Base-by-base conservation (phyloP, 2,888 invertebrate genomes). In the Mellilla xanthometata region DNA sequence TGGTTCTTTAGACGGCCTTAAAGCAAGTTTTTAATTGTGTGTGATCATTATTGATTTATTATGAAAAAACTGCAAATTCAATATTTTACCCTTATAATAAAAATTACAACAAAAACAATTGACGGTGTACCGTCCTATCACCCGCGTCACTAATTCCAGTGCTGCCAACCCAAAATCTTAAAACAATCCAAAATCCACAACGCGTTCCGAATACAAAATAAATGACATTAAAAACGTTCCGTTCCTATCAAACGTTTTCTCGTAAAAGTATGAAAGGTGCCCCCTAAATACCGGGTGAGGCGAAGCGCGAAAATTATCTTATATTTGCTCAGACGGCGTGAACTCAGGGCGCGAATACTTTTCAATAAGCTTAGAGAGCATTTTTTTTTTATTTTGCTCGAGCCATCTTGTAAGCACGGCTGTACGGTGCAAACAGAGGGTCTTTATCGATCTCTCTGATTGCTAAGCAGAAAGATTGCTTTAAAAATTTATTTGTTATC, bases 231-330 rank as follows among this genome's bases (percentile, higher is more conserved):
- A 70, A 78, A 72, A 54, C 68, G 71, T 61, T 71, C 58, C 59
- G 56, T 53, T 54, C 60, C 72, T 76, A 74, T 81, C 81, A 81
- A 83, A 79, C 83, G 83, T 77, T 65, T 26, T 70, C 71, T 29
- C 68, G 81, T 83, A 83, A 83, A 82, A 87, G 84, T 86, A 85
- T 83, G 84, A 87, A 87, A 88, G 86, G 88, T 88, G 83, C 81
- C 87, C 85, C 87, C 87, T 87, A 87, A 89, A 87, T 87, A 87
- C 86, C 86, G 79, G 49, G 87, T 84, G 82, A 86, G 83, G 81
- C 83, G 88, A 80, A 87, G 87, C 86, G 87, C 70, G 75, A 87
- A 85, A 89, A 89, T 89, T 88, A 88, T 89, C 88, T 89, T 89
- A 89, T 89, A 89, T 89, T 89, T 89, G 88, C 80, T 83, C 88